Conservation (phyloP, 2,113 vertebrate species). For the Anguilla japonica region DNA sequence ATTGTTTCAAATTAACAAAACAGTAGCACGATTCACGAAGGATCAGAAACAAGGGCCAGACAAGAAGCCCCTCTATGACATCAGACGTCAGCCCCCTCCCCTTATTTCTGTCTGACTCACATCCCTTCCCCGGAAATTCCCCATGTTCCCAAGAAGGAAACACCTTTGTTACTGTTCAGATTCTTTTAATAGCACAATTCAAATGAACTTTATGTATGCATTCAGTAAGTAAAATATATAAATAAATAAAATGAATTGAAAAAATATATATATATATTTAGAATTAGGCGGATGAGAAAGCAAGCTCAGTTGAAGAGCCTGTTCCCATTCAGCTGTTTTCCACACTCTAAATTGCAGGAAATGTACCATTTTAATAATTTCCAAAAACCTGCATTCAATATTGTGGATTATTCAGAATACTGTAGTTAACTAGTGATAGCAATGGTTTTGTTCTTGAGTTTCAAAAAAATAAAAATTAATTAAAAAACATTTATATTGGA, state of each 20-base stretch:
- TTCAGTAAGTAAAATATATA: neutral
- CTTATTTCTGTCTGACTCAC: conserved; percentile 11
- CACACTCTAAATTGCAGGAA: neutral
- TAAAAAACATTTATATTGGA: too few relatives aligned
- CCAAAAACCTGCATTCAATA: neutral
- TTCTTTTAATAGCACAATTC: neutral
- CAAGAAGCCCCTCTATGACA: conserved; percentile 3
- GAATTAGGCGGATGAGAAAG: neutral
- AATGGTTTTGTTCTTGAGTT: neutral
- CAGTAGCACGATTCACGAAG: neutral
- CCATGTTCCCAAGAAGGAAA: neutral
- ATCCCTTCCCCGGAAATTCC: conserved; percentile 21
- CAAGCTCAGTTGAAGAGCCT: too few relatives aligned
- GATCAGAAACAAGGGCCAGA: neutral
- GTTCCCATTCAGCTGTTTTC: too few relatives aligned
- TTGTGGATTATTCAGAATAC: neutral
- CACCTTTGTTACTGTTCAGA: neutral
- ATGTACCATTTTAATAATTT: neutral
- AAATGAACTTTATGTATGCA: neutral
- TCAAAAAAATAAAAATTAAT: neutral
- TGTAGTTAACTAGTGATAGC: too few relatives aligned
- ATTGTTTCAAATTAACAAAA: neutral
- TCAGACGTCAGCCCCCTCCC: neutral
- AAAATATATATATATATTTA: neutral
- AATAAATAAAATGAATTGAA: neutral